These are phyloP conservation scores for Andrena hattorfiana DNA, from an alignment of 2,888 invertebrate species.

Conservation along the genomic window DNA sequence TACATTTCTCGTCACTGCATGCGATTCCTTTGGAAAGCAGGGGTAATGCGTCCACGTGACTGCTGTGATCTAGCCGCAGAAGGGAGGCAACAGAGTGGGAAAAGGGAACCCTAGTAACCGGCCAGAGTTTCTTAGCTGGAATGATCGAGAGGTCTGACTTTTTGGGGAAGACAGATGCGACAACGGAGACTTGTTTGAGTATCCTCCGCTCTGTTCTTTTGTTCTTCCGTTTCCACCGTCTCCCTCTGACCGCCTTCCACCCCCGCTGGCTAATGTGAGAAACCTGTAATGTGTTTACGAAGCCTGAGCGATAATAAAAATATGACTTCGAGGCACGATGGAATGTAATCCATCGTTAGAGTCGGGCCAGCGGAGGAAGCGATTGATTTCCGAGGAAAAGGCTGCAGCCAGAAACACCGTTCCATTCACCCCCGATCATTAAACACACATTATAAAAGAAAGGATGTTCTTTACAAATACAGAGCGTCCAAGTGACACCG, in stretches of 20 bases:
- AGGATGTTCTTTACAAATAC: too few relatives aligned
- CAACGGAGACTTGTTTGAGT: constrained; percentile 40
- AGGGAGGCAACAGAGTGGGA: not conserved
- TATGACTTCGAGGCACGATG: constrained; percentile 75
- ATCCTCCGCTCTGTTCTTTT: constrained; percentile 37
- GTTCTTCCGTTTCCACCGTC: constrained; percentile 54
- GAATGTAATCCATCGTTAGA: constrained; percentile 62
- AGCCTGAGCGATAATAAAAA: constrained; percentile 75
- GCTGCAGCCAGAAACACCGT: not conserved
- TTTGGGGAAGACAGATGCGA: constrained; percentile 63
- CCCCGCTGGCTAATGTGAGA: constrained; percentile 71
- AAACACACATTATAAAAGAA: not conserved
- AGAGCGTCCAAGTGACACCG: too few relatives aligned
- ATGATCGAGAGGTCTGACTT: constrained; percentile 64
- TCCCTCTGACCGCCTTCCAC: constrained; percentile 1
- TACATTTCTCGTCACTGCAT: constrained; percentile 9
- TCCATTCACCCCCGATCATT: not conserved
- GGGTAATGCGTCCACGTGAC: not conserved
- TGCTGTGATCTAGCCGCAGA: not conserved
- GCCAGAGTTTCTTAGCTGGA: constrained; percentile 24
- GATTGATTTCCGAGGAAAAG: constrained; percentile 56
- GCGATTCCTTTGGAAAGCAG: not conserved
- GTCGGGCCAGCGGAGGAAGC: constrained; percentile 12
- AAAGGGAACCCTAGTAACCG: not conserved
- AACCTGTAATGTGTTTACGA: constrained; percentile 76